These are phyloP conservation scores for Cerastis leucographa DNA, from an alignment of 2,888 invertebrate species.

Conservation along the genomic window DNA sequence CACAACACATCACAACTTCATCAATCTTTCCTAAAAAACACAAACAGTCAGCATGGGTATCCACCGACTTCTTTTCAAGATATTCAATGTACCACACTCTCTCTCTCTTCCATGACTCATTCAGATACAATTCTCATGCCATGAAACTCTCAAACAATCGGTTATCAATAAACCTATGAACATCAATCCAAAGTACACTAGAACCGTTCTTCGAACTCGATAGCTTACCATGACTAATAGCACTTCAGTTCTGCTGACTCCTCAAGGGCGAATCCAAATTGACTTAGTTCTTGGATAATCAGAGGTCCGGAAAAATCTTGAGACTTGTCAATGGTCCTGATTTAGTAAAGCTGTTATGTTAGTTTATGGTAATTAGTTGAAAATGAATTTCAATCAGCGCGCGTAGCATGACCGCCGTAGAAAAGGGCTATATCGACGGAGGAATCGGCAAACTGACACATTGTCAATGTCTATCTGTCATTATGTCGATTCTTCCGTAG, in stretches of 20 bases:
- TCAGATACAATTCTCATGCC: background rate
- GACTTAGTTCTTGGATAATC: conserved; percentile 45
- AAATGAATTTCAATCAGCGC: background rate
- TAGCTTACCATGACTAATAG: conserved; percentile 30
- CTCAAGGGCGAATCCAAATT: conserved; percentile 34
- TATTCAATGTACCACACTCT: background rate
- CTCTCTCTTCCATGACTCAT: background rate
- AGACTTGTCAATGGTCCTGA: conserved; percentile 17
- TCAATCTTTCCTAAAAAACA: background rate
- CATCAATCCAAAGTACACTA: conserved; percentile 10
- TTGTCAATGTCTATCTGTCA: too few relatives aligned
- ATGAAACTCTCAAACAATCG: conserved; percentile 7
- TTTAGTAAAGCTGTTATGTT: conserved; percentile 17
- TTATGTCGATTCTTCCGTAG: too few relatives aligned
- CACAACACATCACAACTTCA: background rate
- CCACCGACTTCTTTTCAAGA: background rate
- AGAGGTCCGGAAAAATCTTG: conserved; percentile 24
- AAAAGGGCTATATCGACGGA: too few relatives aligned
- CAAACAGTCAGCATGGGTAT: background rate
- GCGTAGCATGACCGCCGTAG: too few relatives aligned
- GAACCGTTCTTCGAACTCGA: conserved; percentile 15
- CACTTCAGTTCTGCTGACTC: conserved; percentile 33
- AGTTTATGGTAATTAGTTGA: conserved; percentile 28
- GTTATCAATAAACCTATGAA: conserved; percentile 31
- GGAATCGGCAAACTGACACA: too few relatives aligned